Conservation (phyloP, 2,797 vertebrate genomes). For the Hyperoplus lanceolatus region DNA sequence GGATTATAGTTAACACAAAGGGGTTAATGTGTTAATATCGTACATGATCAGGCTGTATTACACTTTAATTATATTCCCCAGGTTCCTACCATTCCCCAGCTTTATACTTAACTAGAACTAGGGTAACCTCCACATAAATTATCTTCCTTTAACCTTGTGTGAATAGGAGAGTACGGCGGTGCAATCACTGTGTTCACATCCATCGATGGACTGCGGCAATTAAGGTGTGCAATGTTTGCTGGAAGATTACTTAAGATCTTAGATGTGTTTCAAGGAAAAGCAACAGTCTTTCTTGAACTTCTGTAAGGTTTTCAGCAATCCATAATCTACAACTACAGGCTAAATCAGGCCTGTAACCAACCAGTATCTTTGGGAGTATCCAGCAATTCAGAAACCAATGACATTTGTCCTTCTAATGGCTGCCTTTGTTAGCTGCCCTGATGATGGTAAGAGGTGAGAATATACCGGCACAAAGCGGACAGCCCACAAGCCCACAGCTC, state of each 20-base stretch:
- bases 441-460: constrained; percentile 37
- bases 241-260: background rate
- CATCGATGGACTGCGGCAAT: background rate
- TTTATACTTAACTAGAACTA: too few relatives aligned
- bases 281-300: background rate
- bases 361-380: constrained; percentile 22
- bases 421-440: constrained; percentile 40
- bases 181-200: background rate
- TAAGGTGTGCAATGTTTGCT: background rate
- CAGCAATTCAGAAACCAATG: constrained; percentile 1
- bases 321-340: background rate
- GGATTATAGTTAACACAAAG: background rate
- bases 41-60: background rate
- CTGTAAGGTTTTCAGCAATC: background rate
- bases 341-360: constrained; percentile 12
- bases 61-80: background rate
- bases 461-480: background rate
- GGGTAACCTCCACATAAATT: too few relatives aligned
- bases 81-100: background rate
- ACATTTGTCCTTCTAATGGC: constrained; percentile 45
- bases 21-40: background rate
- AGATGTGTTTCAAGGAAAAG: background rate
- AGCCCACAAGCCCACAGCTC: constrained; percentile 48
- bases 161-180: too few relatives aligned
- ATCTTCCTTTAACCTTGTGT: too few relatives aligned